Base-by-base conservation (phyloP, 2,797 vertebrate genomes). In the Enteromius unitaeniatus region DNA sequence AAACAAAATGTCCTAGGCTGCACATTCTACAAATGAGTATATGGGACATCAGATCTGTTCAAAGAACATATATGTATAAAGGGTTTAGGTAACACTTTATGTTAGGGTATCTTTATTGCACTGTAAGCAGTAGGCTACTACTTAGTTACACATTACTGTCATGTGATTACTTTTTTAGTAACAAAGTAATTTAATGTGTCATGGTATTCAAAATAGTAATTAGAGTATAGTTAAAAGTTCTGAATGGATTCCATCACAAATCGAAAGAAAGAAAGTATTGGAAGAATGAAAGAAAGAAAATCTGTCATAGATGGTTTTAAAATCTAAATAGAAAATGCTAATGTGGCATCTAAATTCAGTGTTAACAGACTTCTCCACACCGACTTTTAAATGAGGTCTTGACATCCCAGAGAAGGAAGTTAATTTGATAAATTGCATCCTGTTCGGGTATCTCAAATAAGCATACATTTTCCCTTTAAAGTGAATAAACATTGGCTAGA, bases 341-440 rank as follows among this genome's bases (percentile, higher is more conserved):
- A 85, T 84, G 42, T 34, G 79, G n/a, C 37, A 62, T 79, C 31
- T 49, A 78, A 87, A 89, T 84, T 64, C 58, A 86, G 79, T 34
- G 37, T 26, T 81, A 86, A 86, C 58, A 69, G 79, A 60, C 49
- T 74, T 51, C 10, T 67, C 62, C 34, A 67, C 47, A 65, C 81
- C 58, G 74, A 77, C 26, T 84, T 72, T n/a, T 68, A 75, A 86
- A 84, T 40, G 28, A 81, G 79, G 51, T 65, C 14, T 69, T 82
- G 82, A 65, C 62, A 68, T 79, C 34, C 42, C 34, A 19, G 45
- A 82, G 75, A 47, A 87, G 85, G 86, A 85, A 80, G 72, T 37
- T 34, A 81, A 79, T 40, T 68, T 77, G 67, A 67, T 53, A 86
- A 75, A 81, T 64, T 87, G 82, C 58, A 78, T 89, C 84, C 87